Conservation (phyloP, 1,140 invertebrate species). For the Macrobrachium nipponense region DNA sequence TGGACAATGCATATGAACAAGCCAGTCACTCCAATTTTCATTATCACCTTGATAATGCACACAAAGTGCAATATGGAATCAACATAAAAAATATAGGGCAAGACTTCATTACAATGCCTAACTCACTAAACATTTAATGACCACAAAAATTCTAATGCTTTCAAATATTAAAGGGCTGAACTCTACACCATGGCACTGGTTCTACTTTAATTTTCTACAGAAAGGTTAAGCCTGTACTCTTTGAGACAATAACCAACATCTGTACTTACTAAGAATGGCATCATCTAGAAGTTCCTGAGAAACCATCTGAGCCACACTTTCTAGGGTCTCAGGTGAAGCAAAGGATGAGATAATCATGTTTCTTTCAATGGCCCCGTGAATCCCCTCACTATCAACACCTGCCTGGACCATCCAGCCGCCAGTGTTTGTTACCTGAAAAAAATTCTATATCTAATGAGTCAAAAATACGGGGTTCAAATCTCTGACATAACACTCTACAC, state of each 20-base stretch:
- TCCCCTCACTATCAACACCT: slow-evolving; percentile 8
- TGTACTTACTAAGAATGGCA: slow-evolving; percentile 57
- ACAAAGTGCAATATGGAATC: no score
- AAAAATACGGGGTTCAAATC: no score
- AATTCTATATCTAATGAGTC: not conserved
- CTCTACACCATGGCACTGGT: not conserved
- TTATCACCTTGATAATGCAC: no score
- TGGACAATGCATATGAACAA: no score
- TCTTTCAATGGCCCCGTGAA: not conserved
- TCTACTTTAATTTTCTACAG: not conserved
- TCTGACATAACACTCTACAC: no score
- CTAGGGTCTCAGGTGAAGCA: slow-evolving; percentile 32
- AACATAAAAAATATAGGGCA: no score
- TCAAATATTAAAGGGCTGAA: no score
- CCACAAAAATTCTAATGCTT: no score
- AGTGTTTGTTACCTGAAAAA: slow-evolving; percentile 28
- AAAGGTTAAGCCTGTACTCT: not conserved
- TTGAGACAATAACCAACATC: not conserved
- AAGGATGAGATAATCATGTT: slow-evolving; percentile 16
- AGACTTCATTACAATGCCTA: no score
- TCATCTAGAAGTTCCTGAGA: slow-evolving; percentile 60
- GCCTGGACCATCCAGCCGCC: slow-evolving; percentile 51
- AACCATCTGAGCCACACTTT: slow-evolving; percentile 32
- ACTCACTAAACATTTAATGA: no score
- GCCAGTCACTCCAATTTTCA: no score